A percentile compares a stretch with the other conserved stretches of the same genome.
These are phyloP conservation scores for Sicus ferrugineus DNA, from an alignment of 2,888 invertebrate genomes.

Conservation along the genomic window DNA sequence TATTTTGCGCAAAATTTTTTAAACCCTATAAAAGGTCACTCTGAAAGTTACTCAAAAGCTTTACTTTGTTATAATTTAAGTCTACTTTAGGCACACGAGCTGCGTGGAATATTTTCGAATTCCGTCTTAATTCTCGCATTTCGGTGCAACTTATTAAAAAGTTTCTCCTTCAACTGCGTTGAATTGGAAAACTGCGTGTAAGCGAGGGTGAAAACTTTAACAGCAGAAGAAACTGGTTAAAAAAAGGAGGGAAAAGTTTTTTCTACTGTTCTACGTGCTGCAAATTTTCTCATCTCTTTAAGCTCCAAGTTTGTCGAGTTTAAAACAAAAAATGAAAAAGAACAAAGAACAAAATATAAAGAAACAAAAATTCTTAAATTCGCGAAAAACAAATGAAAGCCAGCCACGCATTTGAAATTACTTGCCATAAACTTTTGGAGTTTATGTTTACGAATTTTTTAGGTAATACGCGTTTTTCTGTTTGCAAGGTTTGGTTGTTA, in stretches of 20 bases:
- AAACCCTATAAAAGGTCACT: too few relatives aligned
- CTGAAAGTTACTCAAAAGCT: too few relatives aligned
- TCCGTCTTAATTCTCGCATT: not conserved
- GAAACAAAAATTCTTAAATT: not conserved
- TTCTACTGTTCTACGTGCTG: not conserved
- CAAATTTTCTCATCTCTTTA: not conserved
- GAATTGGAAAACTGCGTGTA: conserved; percentile 4
- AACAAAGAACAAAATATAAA: not conserved
- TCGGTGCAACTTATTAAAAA: conserved; percentile 9
- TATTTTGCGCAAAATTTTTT: too few relatives aligned
- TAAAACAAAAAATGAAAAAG: not conserved
- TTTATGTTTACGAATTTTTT: too few relatives aligned
- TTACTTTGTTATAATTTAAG: not conserved
- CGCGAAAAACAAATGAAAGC: not conserved
- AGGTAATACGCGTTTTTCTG: not conserved
- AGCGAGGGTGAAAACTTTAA: not conserved
- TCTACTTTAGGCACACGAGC: not conserved
- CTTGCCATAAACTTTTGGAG: too few relatives aligned
- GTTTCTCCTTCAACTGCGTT: conserved; percentile 15
- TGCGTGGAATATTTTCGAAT: not conserved
- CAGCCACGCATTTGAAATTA: too few relatives aligned
- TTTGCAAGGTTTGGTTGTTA: not conserved
- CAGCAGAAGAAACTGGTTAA: not conserved
- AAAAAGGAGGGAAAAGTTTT: not conserved
- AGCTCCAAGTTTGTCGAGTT: not conserved